Conservation (phyloP, 2,113 vertebrate genomes). For the Elephantulus edwardii region DNA sequence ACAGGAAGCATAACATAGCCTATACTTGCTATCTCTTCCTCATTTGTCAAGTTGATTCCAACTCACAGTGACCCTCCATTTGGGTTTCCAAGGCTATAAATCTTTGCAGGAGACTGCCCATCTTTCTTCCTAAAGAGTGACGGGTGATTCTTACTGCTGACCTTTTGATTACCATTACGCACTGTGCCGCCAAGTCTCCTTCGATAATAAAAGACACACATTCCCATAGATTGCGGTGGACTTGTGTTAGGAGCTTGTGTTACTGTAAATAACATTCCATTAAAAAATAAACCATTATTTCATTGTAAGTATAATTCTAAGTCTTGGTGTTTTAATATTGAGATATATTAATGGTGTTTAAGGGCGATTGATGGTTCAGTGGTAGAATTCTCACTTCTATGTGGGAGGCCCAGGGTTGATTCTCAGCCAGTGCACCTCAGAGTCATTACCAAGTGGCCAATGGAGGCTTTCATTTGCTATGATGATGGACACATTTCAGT, state of each 20-base stretch:
- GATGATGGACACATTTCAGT: neutral
- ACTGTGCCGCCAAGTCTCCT: too few relatives aligned
- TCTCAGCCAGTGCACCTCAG: neutral
- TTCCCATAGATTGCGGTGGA: constrained; percentile 62
- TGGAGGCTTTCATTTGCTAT: neutral
- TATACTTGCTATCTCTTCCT: constrained; percentile 25
- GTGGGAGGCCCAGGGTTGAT: neutral
- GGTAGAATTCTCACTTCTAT: neutral
- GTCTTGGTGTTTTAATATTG: constrained; percentile 71
- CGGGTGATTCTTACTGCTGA: too few relatives aligned
- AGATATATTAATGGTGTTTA: constrained; percentile 74
- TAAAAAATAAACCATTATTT: constrained; percentile 72
- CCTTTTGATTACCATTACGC: too few relatives aligned
- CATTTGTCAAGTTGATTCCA: too few relatives aligned
- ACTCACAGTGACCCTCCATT: too few relatives aligned
- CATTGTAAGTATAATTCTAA: constrained; percentile 53
- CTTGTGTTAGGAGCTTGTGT: constrained; percentile 60
- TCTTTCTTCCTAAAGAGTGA: too few relatives aligned
- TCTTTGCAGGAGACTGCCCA: too few relatives aligned
- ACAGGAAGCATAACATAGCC: constrained; percentile 36
- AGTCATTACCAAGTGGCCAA: neutral
- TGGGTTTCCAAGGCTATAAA: too few relatives aligned
- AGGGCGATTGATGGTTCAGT: neutral
- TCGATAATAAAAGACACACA: constrained; percentile 44
- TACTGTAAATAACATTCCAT: constrained; percentile 73